Conservation (phyloP, 2,888 invertebrate species). For the Helicoverpa assulta region DNA sequence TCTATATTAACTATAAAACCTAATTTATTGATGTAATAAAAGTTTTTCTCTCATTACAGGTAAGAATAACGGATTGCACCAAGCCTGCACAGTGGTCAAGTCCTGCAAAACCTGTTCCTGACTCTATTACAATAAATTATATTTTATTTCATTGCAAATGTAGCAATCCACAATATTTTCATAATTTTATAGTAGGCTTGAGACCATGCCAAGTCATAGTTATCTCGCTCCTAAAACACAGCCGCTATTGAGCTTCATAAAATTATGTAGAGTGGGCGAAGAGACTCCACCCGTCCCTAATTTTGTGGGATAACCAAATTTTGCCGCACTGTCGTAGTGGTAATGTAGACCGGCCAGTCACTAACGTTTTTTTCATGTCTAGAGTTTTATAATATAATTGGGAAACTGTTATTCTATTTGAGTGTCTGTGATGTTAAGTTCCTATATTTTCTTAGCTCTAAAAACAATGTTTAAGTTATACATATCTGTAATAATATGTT, state of each 20-base stretch:
- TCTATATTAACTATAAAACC: conserved; percentile 1
- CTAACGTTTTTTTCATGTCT: conserved; percentile 24
- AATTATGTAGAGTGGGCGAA: conserved; percentile 65
- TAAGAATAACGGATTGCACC: conserved; percentile 20
- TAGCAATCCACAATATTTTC: conserved; percentile 69
- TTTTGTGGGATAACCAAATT: conserved; percentile 57
- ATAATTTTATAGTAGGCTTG: conserved; percentile 73
- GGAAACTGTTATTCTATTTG: background rate
- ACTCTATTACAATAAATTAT: conserved; percentile 67
- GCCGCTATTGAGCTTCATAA: conserved; percentile 66
- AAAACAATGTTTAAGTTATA: too few species aligned
- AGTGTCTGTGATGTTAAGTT: background rate
- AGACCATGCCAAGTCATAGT: conserved; percentile 70
- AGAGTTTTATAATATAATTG: background rate
- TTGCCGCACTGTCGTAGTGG: conserved; percentile 42
- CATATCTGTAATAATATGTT: too few species aligned
- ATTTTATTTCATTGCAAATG: conserved; percentile 69
- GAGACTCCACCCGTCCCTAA: conserved; percentile 58
- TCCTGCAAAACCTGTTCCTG: conserved; percentile 27
- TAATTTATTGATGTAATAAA: conserved; percentile 30
- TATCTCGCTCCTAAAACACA: conserved; percentile 71
- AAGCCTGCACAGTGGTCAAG: conserved; percentile 24
- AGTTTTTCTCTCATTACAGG: conserved; percentile 44
- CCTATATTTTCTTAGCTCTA: background rate
- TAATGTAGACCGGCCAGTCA: conserved; percentile 15